These are phyloP conservation scores for Chelmon rostratus DNA, from an alignment of 2,797 vertebrate species.

Conservation along the genomic window DNA sequence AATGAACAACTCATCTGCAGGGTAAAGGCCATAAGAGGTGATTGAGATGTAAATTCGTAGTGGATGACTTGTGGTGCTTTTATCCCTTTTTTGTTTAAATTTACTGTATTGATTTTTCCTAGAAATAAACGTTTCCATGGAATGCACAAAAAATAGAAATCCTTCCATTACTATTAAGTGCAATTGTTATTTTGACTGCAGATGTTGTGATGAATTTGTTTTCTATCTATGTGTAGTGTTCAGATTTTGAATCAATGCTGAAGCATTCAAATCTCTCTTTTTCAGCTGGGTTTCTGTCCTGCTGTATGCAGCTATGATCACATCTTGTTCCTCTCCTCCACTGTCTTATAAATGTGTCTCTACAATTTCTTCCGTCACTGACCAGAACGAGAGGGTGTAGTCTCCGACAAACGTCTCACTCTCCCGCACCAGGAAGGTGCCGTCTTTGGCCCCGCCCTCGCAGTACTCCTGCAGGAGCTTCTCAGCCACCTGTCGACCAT, in stretches of 20 bases:
- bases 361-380: conserved; percentile 18
- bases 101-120: too few species aligned
- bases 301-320: background rate
- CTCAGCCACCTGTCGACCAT: conserved; percentile 95
- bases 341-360: background rate
- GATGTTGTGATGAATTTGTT: too few species aligned
- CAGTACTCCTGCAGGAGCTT: conserved; percentile 95
- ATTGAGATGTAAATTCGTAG: too few species aligned
- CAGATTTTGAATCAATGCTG: too few species aligned
- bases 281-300: background rate
- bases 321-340: background rate
- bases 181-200: too few species aligned
- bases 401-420: conserved; percentile 98
- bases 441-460: conserved; percentile 93
- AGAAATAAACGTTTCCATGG: too few species aligned
- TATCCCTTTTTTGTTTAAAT: too few species aligned
- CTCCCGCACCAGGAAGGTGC: conserved; percentile 96
- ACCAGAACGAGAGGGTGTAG: conserved; percentile 99
- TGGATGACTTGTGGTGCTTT: too few species aligned
- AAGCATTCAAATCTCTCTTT: too few species aligned
- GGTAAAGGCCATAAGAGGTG: background rate
- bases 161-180: too few species aligned
- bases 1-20: background rate
- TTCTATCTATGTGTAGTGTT: too few species aligned
- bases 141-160: too few species aligned